phyloP scores from a whole-genome alignment of 2,797 vertebrate genomes.

The Gambusia yucatana region DNA sequence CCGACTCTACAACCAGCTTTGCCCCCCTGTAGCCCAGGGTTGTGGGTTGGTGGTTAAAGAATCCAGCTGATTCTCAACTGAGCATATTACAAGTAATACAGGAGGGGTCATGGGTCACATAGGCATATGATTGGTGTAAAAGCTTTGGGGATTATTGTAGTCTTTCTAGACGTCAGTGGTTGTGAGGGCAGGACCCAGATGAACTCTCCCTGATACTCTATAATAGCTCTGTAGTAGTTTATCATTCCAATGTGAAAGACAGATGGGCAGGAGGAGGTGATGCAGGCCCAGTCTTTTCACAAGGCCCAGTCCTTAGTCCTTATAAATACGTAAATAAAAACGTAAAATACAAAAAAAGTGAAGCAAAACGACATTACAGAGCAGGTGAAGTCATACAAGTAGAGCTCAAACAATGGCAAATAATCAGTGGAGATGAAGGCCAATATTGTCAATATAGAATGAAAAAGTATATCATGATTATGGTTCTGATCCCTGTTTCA shows the following conservation, averaged over 20 bases:
- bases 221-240: neutral
- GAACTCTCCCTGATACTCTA: slow-evolving; percentile 3
- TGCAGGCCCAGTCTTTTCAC: neutral
- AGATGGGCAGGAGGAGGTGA: neutral
- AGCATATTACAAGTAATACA: neutral
- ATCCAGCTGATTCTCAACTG: slow-evolving; percentile 6
- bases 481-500: neutral
- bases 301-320: too few relatives aligned
- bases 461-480: neutral
- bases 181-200: neutral
- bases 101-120: neutral
- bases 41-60: neutral
- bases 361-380: neutral
- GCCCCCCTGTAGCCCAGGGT: neutral
- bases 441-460: neutral
- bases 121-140: slow-evolving; percentile 14
- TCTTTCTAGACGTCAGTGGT: neutral
- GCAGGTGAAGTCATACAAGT: neutral
- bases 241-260: neutral
- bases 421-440: neutral
- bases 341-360: neutral
- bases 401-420: neutral
- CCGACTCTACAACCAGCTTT: neutral
- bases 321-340: neutral
- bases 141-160: neutral